Base-by-base conservation (phyloP, 2,113 vertebrate genomes). In the Mustela nigripes region DNA sequence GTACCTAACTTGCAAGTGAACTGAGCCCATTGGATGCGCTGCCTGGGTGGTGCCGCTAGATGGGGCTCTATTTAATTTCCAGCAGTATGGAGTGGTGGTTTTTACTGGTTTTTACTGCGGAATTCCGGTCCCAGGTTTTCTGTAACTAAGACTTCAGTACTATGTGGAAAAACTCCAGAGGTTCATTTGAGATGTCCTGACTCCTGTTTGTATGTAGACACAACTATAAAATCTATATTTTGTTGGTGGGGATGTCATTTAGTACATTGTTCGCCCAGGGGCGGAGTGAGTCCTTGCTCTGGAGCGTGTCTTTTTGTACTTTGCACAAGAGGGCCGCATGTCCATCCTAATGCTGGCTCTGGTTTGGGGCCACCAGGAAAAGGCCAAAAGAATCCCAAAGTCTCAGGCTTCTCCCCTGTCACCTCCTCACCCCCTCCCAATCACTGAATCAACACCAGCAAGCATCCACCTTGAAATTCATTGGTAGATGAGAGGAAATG, bases 41-140 rank as follows among this genome's bases (percentile, higher is more conserved):
- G 84, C 45, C 58, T 60, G 42, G 58, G 45, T 50, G 48, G 82
- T 83, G 48, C 26, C 28, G 36, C n/a, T 56, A 91, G 48, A 33
- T 65, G 58, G 16, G 36, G 19, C 42, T 92, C 60, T 74, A 62
- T 71, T 74, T 48, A 62, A 86, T 78, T 90, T 28, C 81, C 39
- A 86, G 45, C 18, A 31, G 26, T 69, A 56, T 73, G 92, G 28
- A 19, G 21, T 50, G 33, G 4, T 31, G 31, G 26, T 84, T 92
- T 91, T 91, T 63, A 91, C 56, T 31, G 31, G 26, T 84, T 92
- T 91, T 91, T 63, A 91, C 56, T 53, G 91, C n/a, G 36, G 82
- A 94, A 69, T 24, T 92, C 16, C 58, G 45, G 56, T 58, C 60
- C 56, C 42, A 24, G 11, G 36, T 36, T 89, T 85, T 80, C 28